Evolutionary conservation across 2,113 vertebrate species (phyloP).

Genomic region (Ondatra zibethicus): DNA sequence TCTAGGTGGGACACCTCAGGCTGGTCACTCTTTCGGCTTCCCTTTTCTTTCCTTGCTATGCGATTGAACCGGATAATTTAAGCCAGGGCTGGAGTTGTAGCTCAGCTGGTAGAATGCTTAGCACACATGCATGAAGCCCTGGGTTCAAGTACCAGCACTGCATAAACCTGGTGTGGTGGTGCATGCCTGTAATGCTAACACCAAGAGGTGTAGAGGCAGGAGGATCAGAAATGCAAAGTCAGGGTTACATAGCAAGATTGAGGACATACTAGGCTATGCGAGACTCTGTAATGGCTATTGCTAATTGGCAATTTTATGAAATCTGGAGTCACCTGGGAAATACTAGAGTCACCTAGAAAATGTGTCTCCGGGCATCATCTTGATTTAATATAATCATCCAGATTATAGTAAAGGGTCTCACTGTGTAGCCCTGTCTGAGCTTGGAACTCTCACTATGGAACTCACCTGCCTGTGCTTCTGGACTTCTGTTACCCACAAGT

Average conservation of each 20-base stretch:
- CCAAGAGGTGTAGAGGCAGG: background rate
- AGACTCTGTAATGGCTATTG: background rate
- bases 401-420: background rate
- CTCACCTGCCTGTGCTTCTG: background rate
- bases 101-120: background rate
- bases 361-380: background rate
- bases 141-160: background rate
- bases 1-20: background rate
- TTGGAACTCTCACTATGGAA: background rate
- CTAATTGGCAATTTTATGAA: background rate
- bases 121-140: background rate
- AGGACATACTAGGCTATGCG: background rate
- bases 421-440: background rate
- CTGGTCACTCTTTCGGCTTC: too few species aligned
- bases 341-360: background rate
- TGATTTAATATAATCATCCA: too few species aligned
- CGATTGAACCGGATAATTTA: background rate
- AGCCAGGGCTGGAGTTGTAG: background rate
- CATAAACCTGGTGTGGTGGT: background rate
- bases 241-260: background rate
- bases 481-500: too few species aligned
- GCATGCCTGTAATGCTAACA: background rate
- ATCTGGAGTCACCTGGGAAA: background rate
- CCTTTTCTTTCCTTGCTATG: background rate
- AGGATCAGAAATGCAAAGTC: background rate